Conservation (phyloP, 1,140 invertebrate species). For the Pinna nobilis region DNA sequence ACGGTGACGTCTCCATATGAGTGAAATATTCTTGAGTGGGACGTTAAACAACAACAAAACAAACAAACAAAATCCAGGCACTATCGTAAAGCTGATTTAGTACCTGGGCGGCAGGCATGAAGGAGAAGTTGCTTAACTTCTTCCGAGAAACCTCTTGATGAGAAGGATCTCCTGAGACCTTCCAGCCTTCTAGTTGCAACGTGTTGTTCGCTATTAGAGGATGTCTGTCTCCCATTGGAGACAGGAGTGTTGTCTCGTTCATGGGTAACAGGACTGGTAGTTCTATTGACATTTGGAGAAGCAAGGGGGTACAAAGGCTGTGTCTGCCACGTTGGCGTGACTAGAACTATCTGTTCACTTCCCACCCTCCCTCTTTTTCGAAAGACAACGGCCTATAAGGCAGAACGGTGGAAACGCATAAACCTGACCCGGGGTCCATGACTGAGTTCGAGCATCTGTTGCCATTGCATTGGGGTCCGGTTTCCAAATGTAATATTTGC, state of each 20-base stretch:
- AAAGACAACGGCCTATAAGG: background rate
- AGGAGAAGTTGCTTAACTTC: background rate
- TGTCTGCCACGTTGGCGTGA: constrained; percentile 14
- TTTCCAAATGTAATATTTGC: constrained; percentile 14
- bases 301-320: constrained; percentile 9
- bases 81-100: no score
- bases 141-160: background rate
- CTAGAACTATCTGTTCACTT: background rate
- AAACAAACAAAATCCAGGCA: no score
- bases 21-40: no score
- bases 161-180: background rate
- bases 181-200: background rate
- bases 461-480: constrained; percentile 26
- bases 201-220: background rate
- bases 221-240: background rate
- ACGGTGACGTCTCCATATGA: no score
- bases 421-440: constrained; percentile 1
- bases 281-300: constrained; percentile 9
- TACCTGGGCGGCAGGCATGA: no score
- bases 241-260: background rate
- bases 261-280: background rate
- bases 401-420: constrained; percentile 25
- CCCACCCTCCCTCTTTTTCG: constrained; percentile 2
- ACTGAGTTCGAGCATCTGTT: constrained; percentile 18
- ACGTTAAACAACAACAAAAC: no score